These are phyloP conservation scores for Smittia sp. DNA, from an alignment of 2,888 invertebrate species.

Conservation along the genomic window DNA sequence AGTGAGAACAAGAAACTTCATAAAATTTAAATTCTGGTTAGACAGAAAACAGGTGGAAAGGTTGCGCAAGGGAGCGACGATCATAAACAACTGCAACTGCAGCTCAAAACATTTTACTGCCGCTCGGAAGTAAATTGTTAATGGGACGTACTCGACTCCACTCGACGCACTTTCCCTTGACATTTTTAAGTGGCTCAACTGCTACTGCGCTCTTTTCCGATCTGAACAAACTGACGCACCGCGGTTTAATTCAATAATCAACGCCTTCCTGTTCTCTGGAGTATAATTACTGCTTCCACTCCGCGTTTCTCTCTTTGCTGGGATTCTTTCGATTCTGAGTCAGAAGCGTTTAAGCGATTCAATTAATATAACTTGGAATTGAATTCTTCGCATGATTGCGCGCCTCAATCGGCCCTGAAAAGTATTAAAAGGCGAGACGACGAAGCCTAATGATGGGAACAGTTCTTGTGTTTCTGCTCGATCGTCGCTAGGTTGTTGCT, in stretches of 20 bases:
- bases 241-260: conserved; percentile 34
- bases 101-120: background rate
- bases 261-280: conserved; percentile 28
- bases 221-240: background rate
- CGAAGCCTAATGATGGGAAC: conserved; percentile 34
- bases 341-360: background rate
- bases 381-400: conserved; percentile 30
- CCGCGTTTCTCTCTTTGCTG: background rate
- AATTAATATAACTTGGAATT: conserved; percentile 21
- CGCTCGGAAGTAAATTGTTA: conserved; percentile 23
- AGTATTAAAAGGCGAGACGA: conserved; percentile 25
- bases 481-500: background rate
- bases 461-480: background rate
- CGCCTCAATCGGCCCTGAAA: background rate
- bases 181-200: background rate
- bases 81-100: background rate
- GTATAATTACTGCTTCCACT: conserved; percentile 28
- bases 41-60: conserved; percentile 3
- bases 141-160: background rate
- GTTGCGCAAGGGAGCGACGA: background rate
- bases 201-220: background rate
- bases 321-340: background rate
- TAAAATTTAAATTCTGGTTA: too few relatives aligned
- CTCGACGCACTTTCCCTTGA: background rate
- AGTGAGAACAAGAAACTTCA: too few relatives aligned